These are phyloP conservation scores for Periphyllus acericola DNA, from an alignment of 2,888 invertebrate species.

Conservation along the genomic window DNA sequence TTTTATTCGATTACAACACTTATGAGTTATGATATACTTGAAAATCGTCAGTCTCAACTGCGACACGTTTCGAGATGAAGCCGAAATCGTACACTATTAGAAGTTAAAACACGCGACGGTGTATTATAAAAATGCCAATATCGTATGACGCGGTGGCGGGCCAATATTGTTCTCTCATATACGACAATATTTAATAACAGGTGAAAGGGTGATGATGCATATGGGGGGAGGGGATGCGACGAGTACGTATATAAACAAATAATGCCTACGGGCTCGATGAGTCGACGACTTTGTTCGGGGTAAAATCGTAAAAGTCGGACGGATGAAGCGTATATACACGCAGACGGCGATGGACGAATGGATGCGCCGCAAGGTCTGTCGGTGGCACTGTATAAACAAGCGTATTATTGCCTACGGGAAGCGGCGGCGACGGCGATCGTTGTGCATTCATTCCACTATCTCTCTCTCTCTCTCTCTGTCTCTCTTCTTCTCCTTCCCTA, in stretches of 20 bases:
- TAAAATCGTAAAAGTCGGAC: neutral
- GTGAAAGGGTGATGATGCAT: neutral
- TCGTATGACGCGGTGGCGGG: neutral
- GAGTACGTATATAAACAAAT: neutral
- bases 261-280: neutral
- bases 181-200: too few relatives aligned
- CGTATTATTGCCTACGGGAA: slow-evolving; percentile 26
- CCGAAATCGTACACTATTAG: too few relatives aligned
- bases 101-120: too few relatives aligned
- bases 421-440: neutral
- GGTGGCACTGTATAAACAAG: slow-evolving; percentile 20
- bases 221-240: neutral
- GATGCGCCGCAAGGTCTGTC: slow-evolving; percentile 33
- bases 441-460: neutral
- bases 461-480: neutral
- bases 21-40: too few relatives aligned
- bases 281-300: neutral
- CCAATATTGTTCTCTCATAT: neutral
- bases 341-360: neutral
- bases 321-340: too few relatives aligned
- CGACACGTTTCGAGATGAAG: too few relatives aligned
- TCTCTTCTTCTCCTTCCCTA: neutral
- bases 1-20: too few relatives aligned
- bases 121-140: neutral
- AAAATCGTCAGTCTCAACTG: too few relatives aligned